Evolutionary conservation across 2,113 vertebrate species (phyloP), one percentile per base, ranked within the genome.

Genomic region (Isichthys henryi): DNA sequence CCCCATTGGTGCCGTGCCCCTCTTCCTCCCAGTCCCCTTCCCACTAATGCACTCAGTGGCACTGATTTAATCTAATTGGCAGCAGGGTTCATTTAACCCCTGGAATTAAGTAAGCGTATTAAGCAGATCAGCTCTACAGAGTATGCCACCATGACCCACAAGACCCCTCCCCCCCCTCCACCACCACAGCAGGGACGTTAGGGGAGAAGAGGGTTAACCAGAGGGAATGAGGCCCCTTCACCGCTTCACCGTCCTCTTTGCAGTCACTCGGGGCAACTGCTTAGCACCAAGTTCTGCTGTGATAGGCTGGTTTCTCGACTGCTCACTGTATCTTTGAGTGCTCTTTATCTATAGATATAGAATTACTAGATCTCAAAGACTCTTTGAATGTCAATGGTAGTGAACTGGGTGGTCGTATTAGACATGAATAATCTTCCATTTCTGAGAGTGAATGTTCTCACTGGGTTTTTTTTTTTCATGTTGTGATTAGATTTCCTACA

Each of bases 41-140:
- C 58, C 58, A 86, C 46, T 85, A 77, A 70, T 87, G 83, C 52
- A 58, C 62, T 90, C 52, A 87, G 89, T 9, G 27, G 58, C 27
- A 1, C 84, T 87, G 89, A 90, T 90, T 87, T 74, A 87, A 86
- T 90, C 84, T 86, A 90, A 90, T 87, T 90, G 84, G 89, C 85
- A 90, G 10, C 85, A 90, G 89, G 45, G 85, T 84, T 89, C 89
- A 86, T 89, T 89, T 89, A 89, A 50, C 89, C 89, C 35, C 43
- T 0, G 45, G 58, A 89, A 77, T 87, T 87, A 90, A 90, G 58
- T 90, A 87, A 90, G 89, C 58, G 27, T 90, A 87, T 87, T 87
- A 90, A 87, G 58, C 45, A 86, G 48, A 87, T 48, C 62, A 77
- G 21, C 89, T 74, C 82, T 23, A 86, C 89, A 89, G 84, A 89